Evolutionary conservation across 1,140 invertebrate species (phyloP), one percentile per base, ranked within the genome.

Genomic region (Coenobita brevimanus): DNA sequence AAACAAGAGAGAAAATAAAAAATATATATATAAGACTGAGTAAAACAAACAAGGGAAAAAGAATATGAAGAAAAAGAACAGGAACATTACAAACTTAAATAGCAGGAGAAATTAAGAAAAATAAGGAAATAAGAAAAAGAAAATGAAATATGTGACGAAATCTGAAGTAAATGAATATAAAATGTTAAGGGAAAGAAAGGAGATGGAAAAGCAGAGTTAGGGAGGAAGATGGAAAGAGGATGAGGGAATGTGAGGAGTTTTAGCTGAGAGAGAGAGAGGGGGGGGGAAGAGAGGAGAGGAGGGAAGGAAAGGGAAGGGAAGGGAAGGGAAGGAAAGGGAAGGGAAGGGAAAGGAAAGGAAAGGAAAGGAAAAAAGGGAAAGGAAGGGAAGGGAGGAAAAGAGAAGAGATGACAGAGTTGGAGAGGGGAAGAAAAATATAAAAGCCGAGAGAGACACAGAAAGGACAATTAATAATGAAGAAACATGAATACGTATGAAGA

Each of bases 51-150:
- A 17, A 10, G 43, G 3, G 33, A 36, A 36, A 75, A 38, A 33
- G 15, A 38, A 10, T 38, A 36, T 33, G n/a, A 64, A 3, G 21
- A 21, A 67, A 33, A 67, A 1, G 62, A 67, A 21, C 10, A 24
- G n/a, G 36, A 21, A 67, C n/a, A n/a, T n/a, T n/a, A n/a, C n/a
- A n/a, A n/a, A n/a, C n/a, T n/a, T n/a, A n/a, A n/a, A n/a, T n/a
- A n/a, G n/a, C n/a, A n/a, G n/a, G n/a, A n/a, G n/a, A 57, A 73
- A 30, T 8, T 0, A 3, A 30, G 30, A 30, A 24, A 30, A 57
- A n/a, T 57, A 57, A 57, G 54, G n/a, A 57, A 57, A 57, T 57
- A n/a, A 57, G n/a, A 57, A 57, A 57, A 57, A 57, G 54, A 57
- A 57, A 57, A 57, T 13, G n/a, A 57, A 57, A 10, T n/a, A 57